These are phyloP conservation scores for Lasiommata megera DNA, from an alignment of 2,888 invertebrate species.

Conservation along the genomic window DNA sequence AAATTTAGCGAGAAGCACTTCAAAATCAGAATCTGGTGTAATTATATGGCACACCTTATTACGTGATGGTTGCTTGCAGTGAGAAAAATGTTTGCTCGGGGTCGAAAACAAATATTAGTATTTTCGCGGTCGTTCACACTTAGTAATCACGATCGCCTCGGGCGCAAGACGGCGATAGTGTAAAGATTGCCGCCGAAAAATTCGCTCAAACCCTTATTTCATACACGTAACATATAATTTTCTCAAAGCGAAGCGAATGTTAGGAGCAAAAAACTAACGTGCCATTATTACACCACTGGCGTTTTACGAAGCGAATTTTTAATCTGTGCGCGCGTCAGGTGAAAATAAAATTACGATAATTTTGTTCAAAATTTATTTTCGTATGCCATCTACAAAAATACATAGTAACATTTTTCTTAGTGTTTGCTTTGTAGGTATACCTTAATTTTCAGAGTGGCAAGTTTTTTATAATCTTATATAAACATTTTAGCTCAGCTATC, in stretches of 20 bases:
- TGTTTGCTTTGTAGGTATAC: slow-evolving; percentile 7
- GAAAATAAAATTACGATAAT: slow-evolving; percentile 34
- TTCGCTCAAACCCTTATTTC: slow-evolving; percentile 46
- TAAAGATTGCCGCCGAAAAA: slow-evolving; percentile 55
- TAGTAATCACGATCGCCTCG: slow-evolving; percentile 32
- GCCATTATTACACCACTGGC: slow-evolving; percentile 24
- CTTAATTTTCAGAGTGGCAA: neutral
- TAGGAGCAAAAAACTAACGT: slow-evolving; percentile 47
- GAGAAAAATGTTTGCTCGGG: slow-evolving; percentile 46
- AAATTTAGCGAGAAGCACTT: slow-evolving; percentile 38
- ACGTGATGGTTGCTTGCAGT: slow-evolving; percentile 53
- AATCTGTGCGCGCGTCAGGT: slow-evolving; percentile 11
- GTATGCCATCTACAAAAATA: slow-evolving; percentile 60
- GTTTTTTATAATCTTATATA: neutral
- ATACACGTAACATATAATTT: slow-evolving; percentile 60
- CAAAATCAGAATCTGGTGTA: slow-evolving; percentile 55
- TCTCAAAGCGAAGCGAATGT: slow-evolving; percentile 48
- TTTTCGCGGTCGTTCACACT: slow-evolving; percentile 55
- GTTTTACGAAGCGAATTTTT: slow-evolving; percentile 20
- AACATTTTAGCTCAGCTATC: too few species aligned
- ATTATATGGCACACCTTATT: slow-evolving; percentile 60
- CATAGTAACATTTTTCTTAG: slow-evolving; percentile 27
- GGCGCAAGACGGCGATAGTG: slow-evolving; percentile 49
- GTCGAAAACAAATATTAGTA: slow-evolving; percentile 76
- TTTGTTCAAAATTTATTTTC: slow-evolving; percentile 55